Conservation (phyloP, 2,888 invertebrate species). For the Priapulus caudatus region DNA sequence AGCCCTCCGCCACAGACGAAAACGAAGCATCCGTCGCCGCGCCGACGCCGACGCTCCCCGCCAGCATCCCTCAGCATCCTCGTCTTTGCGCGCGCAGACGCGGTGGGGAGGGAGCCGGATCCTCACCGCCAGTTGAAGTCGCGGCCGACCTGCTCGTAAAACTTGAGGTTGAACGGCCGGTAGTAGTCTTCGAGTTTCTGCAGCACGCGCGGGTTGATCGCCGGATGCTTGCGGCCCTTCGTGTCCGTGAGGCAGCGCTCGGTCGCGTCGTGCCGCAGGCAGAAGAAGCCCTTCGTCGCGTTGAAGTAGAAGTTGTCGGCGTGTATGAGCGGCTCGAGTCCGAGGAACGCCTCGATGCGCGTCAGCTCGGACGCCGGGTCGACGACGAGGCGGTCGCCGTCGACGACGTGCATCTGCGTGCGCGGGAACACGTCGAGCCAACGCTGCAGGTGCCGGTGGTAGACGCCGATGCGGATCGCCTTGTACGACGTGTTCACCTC, state of each 20-base stretch:
- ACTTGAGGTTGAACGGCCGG: constrained; percentile 76
- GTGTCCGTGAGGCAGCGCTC: constrained; percentile 75
- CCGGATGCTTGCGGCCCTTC: constrained; percentile 73
- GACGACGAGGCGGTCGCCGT: constrained; percentile 79
- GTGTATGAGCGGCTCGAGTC: constrained; percentile 55
- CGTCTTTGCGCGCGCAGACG: no score
- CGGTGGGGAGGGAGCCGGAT: no score
- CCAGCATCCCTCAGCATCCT: no score
- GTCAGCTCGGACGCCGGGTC: constrained; percentile 77
- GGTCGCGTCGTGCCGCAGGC: constrained; percentile 45
- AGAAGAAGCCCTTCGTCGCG: constrained; percentile 90
- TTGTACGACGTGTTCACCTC: constrained; percentile 39
- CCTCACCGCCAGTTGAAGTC: constrained; percentile 83
- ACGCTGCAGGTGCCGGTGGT: constrained; percentile 72
- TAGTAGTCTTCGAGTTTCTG: constrained; percentile 71
- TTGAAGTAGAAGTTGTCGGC: constrained; percentile 90
- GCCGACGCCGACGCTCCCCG: no score
- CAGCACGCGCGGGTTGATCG: constrained; percentile 64
- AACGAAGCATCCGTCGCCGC: no score
- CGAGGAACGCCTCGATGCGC: constrained; percentile 74
- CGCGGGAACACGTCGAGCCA: constrained; percentile 89
- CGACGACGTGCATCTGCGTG: constrained; percentile 73
- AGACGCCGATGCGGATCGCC: constrained; percentile 58
- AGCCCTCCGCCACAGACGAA: no score
- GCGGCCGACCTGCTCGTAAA: constrained; percentile 81